Base-by-base conservation (phyloP, 2,888 invertebrate genomes). In the Eupithecia subumbrata region DNA sequence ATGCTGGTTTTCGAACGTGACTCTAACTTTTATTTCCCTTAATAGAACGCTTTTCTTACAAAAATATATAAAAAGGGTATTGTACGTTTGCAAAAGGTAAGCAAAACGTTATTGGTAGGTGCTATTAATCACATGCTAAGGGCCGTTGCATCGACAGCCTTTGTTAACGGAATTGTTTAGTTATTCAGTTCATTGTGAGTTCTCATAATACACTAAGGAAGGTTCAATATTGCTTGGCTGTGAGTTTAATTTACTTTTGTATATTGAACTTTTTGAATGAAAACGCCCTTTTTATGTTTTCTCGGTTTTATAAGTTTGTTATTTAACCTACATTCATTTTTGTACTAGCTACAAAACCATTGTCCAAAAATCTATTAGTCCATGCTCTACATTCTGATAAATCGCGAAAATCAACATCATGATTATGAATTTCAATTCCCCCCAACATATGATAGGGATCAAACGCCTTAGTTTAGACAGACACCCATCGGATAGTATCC, bases 71-170 rank as follows among this genome's bases (percentile, higher is more conserved):
- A 68, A 43, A 40, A 7, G 18, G 3, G 40, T 68, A 68, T 25
- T 45, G 11, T 67, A 12, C 66, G 68, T 68, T 63, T 75, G 48
- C 75, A 70, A 78, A n/a, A 76, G 75, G 78, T 73, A 78, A 71
- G 75, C 76, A 77, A 79, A 79, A 43, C 68, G 40, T 64, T 79
- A 78, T 76, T 77, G 48, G n/a, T 72, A 76, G 60, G 76, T 78
- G 72, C 78, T 79, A 80, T 82, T 81, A 82, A 81, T 80, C 81
- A 78, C 74, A 52, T 69, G 67, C 76, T 76, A 63, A 74, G 69
- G 74, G 71, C 68, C 75, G 75, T 25, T 77, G 78, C 74, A 78
- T 25, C 72, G 78, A 75, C 78, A 75, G 76, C 69, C 75, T 80
- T 81, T 81, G 80, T 81, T 73, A 76, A 43, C 52, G 71, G 77